A percentile compares a stretch with the other conserved stretches of the same genome.
These are phyloP conservation scores for Pristionchus exspectatus DNA, from an alignment of 2,888 invertebrate species.

Conservation along the genomic window DNA sequence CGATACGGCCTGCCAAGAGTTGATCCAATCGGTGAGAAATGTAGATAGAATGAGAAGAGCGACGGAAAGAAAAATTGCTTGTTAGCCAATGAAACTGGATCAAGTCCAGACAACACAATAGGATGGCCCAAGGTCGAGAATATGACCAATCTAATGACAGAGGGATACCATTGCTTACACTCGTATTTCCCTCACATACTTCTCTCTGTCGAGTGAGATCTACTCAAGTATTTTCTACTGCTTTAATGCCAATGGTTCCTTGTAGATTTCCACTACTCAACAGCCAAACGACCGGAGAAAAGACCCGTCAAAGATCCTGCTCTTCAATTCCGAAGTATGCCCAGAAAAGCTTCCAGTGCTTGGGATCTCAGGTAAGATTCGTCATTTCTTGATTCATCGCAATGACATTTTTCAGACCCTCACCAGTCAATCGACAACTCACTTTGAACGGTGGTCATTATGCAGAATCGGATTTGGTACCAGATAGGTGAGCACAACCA, in stretches of 20 bases:
- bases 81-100: slow-evolving; percentile 34
- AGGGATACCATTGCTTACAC: slow-evolving; percentile 10
- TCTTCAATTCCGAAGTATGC: background rate
- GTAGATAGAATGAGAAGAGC: background rate
- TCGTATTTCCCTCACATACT: background rate
- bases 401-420: background rate
- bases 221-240: slow-evolving; percentile 3
- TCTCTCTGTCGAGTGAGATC: background rate
- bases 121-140: slow-evolving; percentile 34
- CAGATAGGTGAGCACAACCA: background rate
- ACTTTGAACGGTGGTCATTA: slow-evolving; percentile 53
- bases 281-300: slow-evolving; percentile 35
- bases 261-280: slow-evolving; percentile 52
- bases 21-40: slow-evolving; percentile 27
- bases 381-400: background rate
- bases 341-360: slow-evolving; percentile 30
- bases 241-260: background rate
- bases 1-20: slow-evolving; percentile 94
- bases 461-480: slow-evolving; percentile 60
- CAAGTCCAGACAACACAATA: slow-evolving; percentile 25
- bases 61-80: background rate
- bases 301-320: background rate
- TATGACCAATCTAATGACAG: slow-evolving; percentile 37
- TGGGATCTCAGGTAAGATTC: slow-evolving; percentile 56
- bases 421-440: background rate